Evolutionary conservation across 2,797 vertebrate genomes (phyloP).

Genomic region (Gallinago stenura): DNA sequence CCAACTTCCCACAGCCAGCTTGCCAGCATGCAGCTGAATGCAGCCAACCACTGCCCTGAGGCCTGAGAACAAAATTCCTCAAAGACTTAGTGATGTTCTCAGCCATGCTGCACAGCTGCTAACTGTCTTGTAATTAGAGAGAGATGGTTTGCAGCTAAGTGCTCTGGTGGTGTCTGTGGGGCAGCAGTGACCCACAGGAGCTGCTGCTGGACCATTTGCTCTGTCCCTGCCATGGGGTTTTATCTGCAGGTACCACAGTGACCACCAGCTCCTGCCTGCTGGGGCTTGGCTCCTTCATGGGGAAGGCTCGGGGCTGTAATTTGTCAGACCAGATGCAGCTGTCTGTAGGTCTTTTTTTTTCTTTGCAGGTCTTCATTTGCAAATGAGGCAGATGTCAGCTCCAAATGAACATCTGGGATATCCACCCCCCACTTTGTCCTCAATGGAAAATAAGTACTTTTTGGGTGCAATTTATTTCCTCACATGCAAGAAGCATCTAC

Average conservation of each 20-base stretch:
- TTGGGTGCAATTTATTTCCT: background rate
- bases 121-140: background rate
- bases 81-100: background rate
- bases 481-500: background rate
- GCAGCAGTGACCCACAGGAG: background rate
- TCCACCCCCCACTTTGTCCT: background rate
- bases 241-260: fast-evolving
- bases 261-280: background rate
- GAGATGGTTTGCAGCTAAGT: background rate
- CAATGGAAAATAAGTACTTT: background rate
- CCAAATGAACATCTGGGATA: background rate
- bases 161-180: background rate
- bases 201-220: background rate
- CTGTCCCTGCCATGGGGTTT: background rate
- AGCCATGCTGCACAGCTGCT: background rate
- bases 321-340: background rate
- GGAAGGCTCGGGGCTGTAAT: background rate
- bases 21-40: fast-evolving
- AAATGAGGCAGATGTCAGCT: background rate
- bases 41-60: fast-evolving
- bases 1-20: background rate
- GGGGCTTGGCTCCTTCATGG: background rate
- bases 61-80: background rate
- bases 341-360: background rate
- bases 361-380: background rate